These are phyloP conservation scores for Eudemis profundana DNA, from an alignment of 2,888 invertebrate genomes.

Conservation along the genomic window DNA sequence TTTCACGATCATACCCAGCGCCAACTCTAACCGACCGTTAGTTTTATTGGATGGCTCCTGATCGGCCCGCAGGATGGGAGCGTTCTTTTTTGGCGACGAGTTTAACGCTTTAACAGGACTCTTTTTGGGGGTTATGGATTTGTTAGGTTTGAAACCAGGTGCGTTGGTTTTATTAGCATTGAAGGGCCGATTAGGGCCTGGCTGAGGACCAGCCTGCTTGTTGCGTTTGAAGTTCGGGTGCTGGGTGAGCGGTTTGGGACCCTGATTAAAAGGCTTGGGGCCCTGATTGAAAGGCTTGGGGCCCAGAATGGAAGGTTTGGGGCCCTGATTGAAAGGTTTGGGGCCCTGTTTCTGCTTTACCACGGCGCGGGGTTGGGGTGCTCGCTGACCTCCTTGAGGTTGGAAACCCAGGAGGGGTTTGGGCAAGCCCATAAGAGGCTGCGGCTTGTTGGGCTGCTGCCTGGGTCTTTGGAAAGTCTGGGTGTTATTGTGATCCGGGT, in stretches of 20 bases:
- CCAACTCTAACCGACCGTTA: conserved; percentile 71
- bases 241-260: conserved; percentile 50
- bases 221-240: conserved; percentile 44
- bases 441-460: background rate
- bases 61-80: conserved; percentile 54
- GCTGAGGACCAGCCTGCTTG: background rate
- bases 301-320: background rate
- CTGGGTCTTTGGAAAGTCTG: conserved; percentile 11
- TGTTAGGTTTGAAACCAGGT: conserved; percentile 3
- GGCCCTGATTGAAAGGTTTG: background rate
- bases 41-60: conserved; percentile 58
- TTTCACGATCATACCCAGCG: conserved; percentile 68
- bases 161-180: background rate
- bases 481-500: background rate
- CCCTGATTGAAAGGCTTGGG: background rate
- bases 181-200: background rate
- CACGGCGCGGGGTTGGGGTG: conserved; percentile 33
- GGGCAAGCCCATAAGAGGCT: conserved; percentile 24
- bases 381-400: conserved; percentile 48
- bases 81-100: conserved; percentile 32
- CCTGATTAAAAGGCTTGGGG: background rate
- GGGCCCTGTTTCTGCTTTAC: conserved; percentile 45
- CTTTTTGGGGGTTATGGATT: conserved; percentile 15
- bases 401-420: conserved; percentile 44
- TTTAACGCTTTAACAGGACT: background rate